Percentiles rank a stretch among this genome's conserved stretches.
These are phyloP conservation scores for Drosophila lutescens DNA, from an alignment of 2,888 invertebrate genomes.

Conservation along the genomic window DNA sequence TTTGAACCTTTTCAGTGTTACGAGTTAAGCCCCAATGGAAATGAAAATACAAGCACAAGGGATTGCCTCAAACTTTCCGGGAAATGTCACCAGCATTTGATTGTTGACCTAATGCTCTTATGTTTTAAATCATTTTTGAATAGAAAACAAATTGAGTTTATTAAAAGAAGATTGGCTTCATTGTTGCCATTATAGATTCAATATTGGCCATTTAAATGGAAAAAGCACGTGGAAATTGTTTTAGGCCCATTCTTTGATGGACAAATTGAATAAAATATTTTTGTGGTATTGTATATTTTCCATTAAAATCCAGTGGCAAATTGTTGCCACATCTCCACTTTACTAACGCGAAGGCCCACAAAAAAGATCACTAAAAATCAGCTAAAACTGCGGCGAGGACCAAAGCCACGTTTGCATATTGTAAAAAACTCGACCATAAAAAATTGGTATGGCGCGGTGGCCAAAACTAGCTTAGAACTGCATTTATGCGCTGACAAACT, in stretches of 20 bases:
- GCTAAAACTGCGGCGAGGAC: slow-evolving; percentile 40
- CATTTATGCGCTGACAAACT: slow-evolving; percentile 73
- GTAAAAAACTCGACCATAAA: slow-evolving; percentile 23
- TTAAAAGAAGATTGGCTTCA: slow-evolving; percentile 3
- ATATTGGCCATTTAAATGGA: not conserved
- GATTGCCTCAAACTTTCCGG: not conserved
- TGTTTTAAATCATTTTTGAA: not conserved
- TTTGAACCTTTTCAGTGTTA: slow-evolving; percentile 2
- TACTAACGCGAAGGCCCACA: slow-evolving; percentile 6
- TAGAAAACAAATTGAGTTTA: slow-evolving; percentile 3
- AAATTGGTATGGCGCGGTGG: slow-evolving; percentile 11
- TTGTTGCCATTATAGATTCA: not conserved
- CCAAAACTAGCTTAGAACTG: slow-evolving; percentile 69
- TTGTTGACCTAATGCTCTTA: not conserved
- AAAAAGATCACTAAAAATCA: slow-evolving; percentile 34
- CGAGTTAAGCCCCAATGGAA: not conserved
- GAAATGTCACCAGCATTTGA: not conserved
- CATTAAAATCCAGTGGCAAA: slow-evolving; percentile 67
- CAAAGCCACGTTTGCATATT: slow-evolving; percentile 66
- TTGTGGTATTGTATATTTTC: slow-evolving; percentile 59
- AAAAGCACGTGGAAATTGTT: slow-evolving; percentile 2
- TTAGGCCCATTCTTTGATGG: slow-evolving; percentile 20
- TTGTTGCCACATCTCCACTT: slow-evolving; percentile 39
- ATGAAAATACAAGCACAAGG: not conserved
- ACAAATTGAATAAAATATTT: slow-evolving; percentile 66